Base-by-base conservation (phyloP, 2,797 vertebrate genomes). In the Nannoperca australis region DNA sequence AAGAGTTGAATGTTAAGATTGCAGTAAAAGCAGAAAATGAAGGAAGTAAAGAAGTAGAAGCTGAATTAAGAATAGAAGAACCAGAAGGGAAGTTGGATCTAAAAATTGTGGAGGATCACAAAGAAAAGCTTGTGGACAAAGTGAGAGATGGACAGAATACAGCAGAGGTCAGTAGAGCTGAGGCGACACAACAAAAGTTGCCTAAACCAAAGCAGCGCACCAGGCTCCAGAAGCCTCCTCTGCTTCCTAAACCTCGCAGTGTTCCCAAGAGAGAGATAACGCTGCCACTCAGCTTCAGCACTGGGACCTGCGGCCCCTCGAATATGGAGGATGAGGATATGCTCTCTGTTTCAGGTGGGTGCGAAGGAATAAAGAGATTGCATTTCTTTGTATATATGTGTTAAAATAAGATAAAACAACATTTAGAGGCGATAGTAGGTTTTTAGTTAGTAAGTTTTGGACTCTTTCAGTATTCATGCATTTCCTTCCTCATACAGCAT, bases 181-280 rank as follows among this genome's bases (percentile, higher is more conserved):
- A 84, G 76, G 42, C 15, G 8, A 36, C 66, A 47, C 70, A 79
- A 67, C 11, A 61, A 36, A 83, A 69, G 51, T 3, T 78, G 34
- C 89, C 91, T 51, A 90, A 88, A 85, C 91, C 92, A 70, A 92
- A 90, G 85, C 92, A 90, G 72, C 90, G 89, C 45, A 92, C 85
- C 69, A 86, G 75, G 85, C 87, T 93, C 45, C 86, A 92, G 86
- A 92, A 91, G 76, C 93, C 91, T 22, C 89, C 94, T 54, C 81
- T 94, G 73, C 92, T 95, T 70, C 93, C 94, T 7, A 94, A 95
- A 84, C 93, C 94, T 32, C 93, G 94, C 68, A 95, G 93, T 32
- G 95, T 96, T 80, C 92, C 94, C 68, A 96, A 95, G 86, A 94
- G 94, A 86, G 95, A 95, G 82, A 95, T 95, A 73, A 94, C 90